Percentiles rank a stretch among this genome's conserved stretches.
These are phyloP conservation scores for Glyptemys insculpta DNA, from an alignment of 2,797 vertebrate genomes.

Conservation along the genomic window DNA sequence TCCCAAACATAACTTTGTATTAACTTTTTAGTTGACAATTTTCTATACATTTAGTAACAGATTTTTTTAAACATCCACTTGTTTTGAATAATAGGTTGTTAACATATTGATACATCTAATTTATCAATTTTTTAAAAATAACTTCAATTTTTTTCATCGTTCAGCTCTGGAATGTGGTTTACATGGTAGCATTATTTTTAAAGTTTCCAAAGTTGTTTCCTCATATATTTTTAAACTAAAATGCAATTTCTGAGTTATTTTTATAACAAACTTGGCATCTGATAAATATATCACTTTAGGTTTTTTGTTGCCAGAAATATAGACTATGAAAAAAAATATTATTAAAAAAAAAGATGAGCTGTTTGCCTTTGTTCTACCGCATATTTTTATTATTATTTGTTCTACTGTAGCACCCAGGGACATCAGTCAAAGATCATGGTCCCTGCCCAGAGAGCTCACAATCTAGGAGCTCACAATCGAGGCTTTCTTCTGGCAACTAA, in stretches of 20 bases:
- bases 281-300: not conserved
- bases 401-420: fast-evolving
- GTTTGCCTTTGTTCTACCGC: not conserved
- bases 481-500: not conserved
- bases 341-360: not conserved
- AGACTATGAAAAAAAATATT: not conserved
- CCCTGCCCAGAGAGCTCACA: not conserved
- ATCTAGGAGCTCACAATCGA: not conserved
- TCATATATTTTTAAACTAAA: not conserved
- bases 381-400: not conserved
- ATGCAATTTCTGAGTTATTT: not conserved
- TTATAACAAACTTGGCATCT: not conserved
- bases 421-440: not conserved
- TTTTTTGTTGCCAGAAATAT: not conserved
- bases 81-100: not conserved
- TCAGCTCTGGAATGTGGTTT: not conserved
- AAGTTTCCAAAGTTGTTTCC: not conserved
- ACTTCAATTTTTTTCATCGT: not conserved
- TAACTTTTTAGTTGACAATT: not conserved
- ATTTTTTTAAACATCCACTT: not conserved
- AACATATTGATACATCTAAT: not conserved
- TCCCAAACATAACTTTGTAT: not conserved
- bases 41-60: too few relatives aligned
- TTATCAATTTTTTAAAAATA: too few relatives aligned
- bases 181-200: not conserved